phyloP scores from a whole-genome alignment of 2,888 invertebrate species.

The Drosophila quasianomalipes region DNA sequence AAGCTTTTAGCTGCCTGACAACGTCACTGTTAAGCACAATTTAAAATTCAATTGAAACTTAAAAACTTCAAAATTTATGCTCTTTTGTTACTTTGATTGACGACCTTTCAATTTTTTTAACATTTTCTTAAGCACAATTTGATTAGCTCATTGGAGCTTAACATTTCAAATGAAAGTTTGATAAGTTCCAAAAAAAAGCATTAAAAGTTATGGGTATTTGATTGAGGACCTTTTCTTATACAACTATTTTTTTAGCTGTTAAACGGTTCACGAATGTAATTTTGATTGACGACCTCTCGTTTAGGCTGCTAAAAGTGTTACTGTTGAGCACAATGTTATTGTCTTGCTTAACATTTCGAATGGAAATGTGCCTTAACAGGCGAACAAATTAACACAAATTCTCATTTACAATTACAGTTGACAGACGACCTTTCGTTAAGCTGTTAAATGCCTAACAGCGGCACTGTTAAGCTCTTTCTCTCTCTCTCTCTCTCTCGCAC shows the following conservation, averaged over 20 bases:
- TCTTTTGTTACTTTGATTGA: constrained; percentile 33
- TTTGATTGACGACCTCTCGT: neutral
- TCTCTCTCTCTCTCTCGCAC: constrained; percentile 9
- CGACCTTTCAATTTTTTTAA: constrained; percentile 6
- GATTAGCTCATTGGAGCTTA: neutral
- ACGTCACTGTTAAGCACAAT: neutral
- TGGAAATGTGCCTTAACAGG: neutral
- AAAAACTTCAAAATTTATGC: constrained; percentile 34
- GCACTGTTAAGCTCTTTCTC: constrained; percentile 12
- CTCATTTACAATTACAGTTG: neutral
- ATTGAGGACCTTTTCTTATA: neutral
- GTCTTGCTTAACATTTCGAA: neutral
- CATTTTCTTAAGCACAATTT: neutral
- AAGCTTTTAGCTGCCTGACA: neutral
- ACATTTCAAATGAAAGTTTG: neutral
- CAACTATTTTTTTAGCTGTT: neutral
- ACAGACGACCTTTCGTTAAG: constrained; percentile 5
- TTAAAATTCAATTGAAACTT: constrained; percentile 56
- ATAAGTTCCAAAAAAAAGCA: neutral
- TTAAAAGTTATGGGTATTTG: neutral
- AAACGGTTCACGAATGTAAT: neutral
- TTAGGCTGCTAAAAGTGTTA: neutral
- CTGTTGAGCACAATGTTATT: constrained; percentile 1
- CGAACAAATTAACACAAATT: neutral
- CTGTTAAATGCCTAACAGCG: constrained; percentile 17